Evolutionary conservation across 2,113 vertebrate genomes (phyloP).

Genomic region (Ceuthmochares aereus): DNA sequence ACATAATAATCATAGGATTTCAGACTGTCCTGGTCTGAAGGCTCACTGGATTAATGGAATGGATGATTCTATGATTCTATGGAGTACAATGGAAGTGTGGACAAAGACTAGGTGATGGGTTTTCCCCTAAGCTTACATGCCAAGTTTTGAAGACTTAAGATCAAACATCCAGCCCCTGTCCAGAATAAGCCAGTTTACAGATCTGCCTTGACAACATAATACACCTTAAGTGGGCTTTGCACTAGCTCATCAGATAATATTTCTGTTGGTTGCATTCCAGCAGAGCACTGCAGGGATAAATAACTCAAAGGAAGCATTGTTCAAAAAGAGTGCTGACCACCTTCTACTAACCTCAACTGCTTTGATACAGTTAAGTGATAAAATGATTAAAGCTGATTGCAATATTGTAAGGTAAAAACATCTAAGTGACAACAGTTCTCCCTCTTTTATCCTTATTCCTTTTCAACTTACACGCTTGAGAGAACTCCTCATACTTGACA

Average conservation of each 20-base stretch:
- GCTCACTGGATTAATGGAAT: too few relatives aligned
- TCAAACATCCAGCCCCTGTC: not conserved
- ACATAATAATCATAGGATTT: not conserved
- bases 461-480: not conserved
- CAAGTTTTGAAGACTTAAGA: not conserved
- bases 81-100: not conserved
- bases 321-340: not conserved
- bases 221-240: not conserved
- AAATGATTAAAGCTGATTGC: not conserved
- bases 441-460: not conserved
- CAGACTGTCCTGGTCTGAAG: not conserved
- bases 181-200: not conserved
- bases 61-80: too few relatives aligned
- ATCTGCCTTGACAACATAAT: not conserved
- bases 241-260: not conserved
- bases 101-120: not conserved
- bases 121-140: not conserved
- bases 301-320: not conserved
- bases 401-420: not conserved
- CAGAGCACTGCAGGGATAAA: not conserved
- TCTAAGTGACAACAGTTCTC: not conserved
- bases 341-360: not conserved
- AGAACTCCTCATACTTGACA: not conserved
- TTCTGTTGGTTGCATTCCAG: not conserved
- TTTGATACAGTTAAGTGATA: slow-evolving; percentile 14